Evolutionary conservation across 2,888 invertebrate genomes (phyloP).

Genomic region (Cryptophagus acutangulus): DNA sequence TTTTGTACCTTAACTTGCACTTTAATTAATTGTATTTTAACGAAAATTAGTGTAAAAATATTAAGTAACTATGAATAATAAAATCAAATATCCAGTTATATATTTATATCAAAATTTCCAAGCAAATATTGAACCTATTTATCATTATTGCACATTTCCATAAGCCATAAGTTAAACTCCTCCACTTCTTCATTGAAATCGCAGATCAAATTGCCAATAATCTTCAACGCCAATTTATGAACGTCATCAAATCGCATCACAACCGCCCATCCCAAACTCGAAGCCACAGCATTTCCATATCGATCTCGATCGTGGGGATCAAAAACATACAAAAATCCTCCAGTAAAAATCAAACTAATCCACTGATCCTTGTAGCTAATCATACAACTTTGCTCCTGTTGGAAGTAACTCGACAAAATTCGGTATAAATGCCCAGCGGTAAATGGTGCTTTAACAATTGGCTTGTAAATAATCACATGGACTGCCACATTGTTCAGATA

Average conservation of each 20-base stretch:
- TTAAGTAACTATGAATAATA: too few relatives aligned
- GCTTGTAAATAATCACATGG: constrained; percentile 36
- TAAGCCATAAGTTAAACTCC: background rate
- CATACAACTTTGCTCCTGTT: constrained; percentile 54
- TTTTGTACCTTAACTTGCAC: too few relatives aligned
- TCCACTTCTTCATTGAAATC: background rate
- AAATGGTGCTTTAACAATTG: constrained; percentile 36
- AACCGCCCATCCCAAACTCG: constrained; percentile 20
- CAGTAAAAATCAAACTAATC: constrained; percentile 53
- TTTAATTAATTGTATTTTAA: too few relatives aligned
- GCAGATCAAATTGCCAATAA: background rate
- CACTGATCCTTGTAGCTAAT: constrained; percentile 52
- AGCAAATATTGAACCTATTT: too few relatives aligned
- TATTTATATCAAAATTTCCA: too few relatives aligned
- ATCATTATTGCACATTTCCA: background rate
- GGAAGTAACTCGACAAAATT: constrained; percentile 55
- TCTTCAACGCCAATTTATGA: background rate
- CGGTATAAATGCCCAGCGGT: constrained; percentile 28
- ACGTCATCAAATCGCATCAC: constrained; percentile 30
- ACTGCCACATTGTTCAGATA: constrained; percentile 50
- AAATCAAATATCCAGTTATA: too few relatives aligned
- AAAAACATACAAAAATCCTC: constrained; percentile 56
- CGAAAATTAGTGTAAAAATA: too few relatives aligned
- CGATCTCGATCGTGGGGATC: constrained; percentile 56
- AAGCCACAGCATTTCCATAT: constrained; percentile 40